Percentiles rank a stretch among this genome's conserved stretches.
Conservation (phyloP, 2,797 vertebrate species). For the Saxicola maurus region DNA sequence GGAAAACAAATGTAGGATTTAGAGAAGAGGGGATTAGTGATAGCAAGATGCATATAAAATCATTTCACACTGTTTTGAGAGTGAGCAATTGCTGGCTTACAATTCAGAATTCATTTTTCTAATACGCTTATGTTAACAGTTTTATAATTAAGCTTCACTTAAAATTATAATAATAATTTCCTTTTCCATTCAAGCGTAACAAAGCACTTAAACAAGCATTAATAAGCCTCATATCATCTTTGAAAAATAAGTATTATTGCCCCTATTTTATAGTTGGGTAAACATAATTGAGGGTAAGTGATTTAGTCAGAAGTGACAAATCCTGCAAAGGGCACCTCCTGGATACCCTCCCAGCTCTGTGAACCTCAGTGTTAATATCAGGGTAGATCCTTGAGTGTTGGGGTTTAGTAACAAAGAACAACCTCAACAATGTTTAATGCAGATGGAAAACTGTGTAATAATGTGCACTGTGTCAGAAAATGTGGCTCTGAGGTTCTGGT, state of each 20-base stretch:
- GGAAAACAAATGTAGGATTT: not conserved
- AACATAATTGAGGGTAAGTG: not conserved
- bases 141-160: slow-evolving; percentile 38
- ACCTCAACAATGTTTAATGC: not conserved
- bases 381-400: not conserved
- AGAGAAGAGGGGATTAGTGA: not conserved
- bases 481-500: not conserved
- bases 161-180: slow-evolving; percentile 32
- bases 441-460: not conserved
- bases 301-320: not conserved
- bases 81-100: not conserved
- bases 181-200: slow-evolving; percentile 23
- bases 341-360: not conserved
- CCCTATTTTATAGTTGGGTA: not conserved
- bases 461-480: not conserved
- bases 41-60: slow-evolving; percentile 24
- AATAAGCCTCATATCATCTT: slow-evolving; percentile 13
- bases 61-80: not conserved
- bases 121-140: slow-evolving; percentile 26
- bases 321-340: not conserved
- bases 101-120: not conserved
- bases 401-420: not conserved
- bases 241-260: slow-evolving; percentile 9
- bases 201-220: slow-evolving; percentile 30
- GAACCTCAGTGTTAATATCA: not conserved